Base-by-base conservation (phyloP, 2,888 invertebrate genomes). In the Papilio gigon region DNA sequence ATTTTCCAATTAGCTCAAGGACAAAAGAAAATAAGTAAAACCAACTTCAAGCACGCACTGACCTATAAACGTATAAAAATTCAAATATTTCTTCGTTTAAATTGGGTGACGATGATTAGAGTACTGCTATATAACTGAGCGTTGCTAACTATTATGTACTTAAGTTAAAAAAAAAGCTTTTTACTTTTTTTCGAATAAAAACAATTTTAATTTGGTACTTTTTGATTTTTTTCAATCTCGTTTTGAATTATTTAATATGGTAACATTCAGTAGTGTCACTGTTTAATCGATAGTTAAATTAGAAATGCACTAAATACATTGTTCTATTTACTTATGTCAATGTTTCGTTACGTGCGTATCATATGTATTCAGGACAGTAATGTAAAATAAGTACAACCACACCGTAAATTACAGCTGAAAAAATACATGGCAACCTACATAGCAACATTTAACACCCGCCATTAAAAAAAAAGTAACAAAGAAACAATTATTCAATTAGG, bases 1-100 rank as follows among this genome's bases (percentile, higher is more conserved):
- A 71, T 73, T 77, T 76, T 68, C 72, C 71, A 80, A 81, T 80
- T 78, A 81, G 80, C 74, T 76, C 84, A 83, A 84, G 84, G 84
- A 72, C 75, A 40, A 74, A 73, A 56, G 22, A 66, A 70, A 73
- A 60, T 70, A 64, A 70, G 70, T 72, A 60, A 68, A 65, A 67
- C 58, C 67, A 63, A 63, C 70, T 70, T 67, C 62, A 70, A 70
- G 73, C 71, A 77, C 71, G 68, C 73, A 73, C 72, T 77, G 72
- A 74, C 77, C 76, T 68, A 73, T 73, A 76, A 73, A 69, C 9
- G 25, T 53, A 62, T 42, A 9, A 6, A 59, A 58, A 65, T 42
- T 61, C 25, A 25, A 61, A 61, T 68, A 53, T 65, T 42, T 56
- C 50, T 68, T 44, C 1, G 2, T 27, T 37, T 25, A 37, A 50